Evolutionary conservation across 2,888 invertebrate species (phyloP).

Genomic region (Drosophila ezoana): DNA sequence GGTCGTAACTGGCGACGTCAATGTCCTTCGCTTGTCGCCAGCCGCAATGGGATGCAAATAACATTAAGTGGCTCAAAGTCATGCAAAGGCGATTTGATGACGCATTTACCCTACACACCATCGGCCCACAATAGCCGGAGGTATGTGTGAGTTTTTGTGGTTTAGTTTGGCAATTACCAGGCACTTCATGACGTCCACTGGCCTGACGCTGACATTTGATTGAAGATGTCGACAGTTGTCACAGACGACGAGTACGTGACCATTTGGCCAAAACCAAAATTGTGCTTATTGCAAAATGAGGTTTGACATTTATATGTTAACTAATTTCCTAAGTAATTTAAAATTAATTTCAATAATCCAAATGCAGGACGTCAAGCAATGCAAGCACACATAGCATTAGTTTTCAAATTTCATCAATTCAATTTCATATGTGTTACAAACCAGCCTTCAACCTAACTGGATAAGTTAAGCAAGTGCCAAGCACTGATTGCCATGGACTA

Average conservation of each 20-base stretch:
- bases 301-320: conserved; percentile 47
- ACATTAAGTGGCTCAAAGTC: conserved; percentile 80
- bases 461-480: not conserved
- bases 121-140: not conserved
- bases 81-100: conserved; percentile 78
- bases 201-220: conserved; percentile 49
- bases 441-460: not conserved
- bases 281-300: conserved; percentile 46
- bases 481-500: not conserved
- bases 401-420: conserved; percentile 12
- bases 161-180: conserved; percentile 63
- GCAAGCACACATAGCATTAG: conserved; percentile 22
- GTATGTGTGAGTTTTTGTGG: conserved; percentile 63
- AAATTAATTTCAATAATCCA: conserved; percentile 32
- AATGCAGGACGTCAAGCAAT: not conserved
- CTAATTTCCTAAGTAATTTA: conserved; percentile 63
- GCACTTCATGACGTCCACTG: conserved; percentile 38
- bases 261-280: conserved; percentile 45
- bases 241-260: conserved; percentile 61
- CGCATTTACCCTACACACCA: conserved; percentile 46
- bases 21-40: conserved; percentile 52
- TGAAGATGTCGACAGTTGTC: conserved; percentile 56
- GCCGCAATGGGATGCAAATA: conserved; percentile 77
- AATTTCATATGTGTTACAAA: not conserved
- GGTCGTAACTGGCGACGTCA: conserved; percentile 49